Base-by-base conservation (phyloP, 2,888 invertebrate genomes). In the Ophion costatus region DNA sequence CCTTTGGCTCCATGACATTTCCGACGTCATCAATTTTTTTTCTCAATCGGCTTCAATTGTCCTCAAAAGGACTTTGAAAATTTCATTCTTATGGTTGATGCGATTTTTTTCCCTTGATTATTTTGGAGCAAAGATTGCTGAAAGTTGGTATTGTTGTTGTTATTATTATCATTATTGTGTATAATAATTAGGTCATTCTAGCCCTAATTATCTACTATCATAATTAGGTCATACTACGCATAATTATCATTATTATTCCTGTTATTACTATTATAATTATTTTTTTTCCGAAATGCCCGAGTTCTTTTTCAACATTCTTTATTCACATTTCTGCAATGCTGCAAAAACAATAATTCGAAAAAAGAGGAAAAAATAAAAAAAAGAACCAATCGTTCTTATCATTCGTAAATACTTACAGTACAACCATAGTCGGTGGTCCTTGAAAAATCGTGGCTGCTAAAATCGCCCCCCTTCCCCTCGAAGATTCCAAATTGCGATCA, bases 381-480 rank as follows among this genome's bases (percentile, higher is more conserved):
- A 3, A 11, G 14, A 20, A 20, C 3, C 10, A 38, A 51, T 11
- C 17, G 17, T 14, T 14, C 17, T 17, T 14, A 51, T 17, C 17
- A 51, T 5, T 51, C 14, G 17, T 14, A 5, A 17, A 82, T 90
- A 93, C 93, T 92, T 87, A 93, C 93, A 93, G 88, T 86, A 93
- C 93, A 89, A 93, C 93, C 93, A 93, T 93, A 92, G 91, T 93
- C 90, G 91, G 87, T 82, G 87, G 69, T 91, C 87, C 88, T 90
- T 90, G 88, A 84, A 86, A 85, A 87, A 86, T 83, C 88, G 82
- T 87, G 84, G 67, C 80, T 82, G 81, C 57, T 59, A 79, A 56
- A 78, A 78, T 64, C 81, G 82, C 11, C 67, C 56, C 22, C 51
- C 63, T 51, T 42, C n/a, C 9, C 14, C 11, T 63, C 56, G 1